Evolutionary conservation across 2,797 vertebrate genomes (phyloP).

Genomic region (Gobionotothen gibberifrons): DNA sequence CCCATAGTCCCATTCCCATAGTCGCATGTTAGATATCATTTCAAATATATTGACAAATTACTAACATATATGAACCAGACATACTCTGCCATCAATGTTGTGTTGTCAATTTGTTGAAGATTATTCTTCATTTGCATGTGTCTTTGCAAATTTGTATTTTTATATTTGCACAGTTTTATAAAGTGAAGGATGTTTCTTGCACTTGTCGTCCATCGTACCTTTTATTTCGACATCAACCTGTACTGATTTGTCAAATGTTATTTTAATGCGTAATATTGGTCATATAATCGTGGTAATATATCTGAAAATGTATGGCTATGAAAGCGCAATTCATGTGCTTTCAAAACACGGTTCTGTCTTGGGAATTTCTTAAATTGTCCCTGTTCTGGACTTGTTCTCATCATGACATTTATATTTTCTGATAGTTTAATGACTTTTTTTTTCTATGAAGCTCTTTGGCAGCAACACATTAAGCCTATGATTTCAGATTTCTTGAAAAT

Average conservation of each 20-base stretch:
- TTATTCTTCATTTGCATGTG: too few relatives aligned
- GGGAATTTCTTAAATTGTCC: neutral
- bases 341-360: neutral
- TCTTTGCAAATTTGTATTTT: too few relatives aligned
- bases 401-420: neutral
- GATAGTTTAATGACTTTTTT: neutral
- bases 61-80: too few relatives aligned
- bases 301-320: neutral
- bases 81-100: too few relatives aligned
- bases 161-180: neutral
- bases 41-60: too few relatives aligned
- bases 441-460: neutral
- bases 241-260: neutral
- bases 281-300: neutral
- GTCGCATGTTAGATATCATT: too few relatives aligned
- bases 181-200: neutral
- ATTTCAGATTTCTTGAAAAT: slow-evolving; percentile 4
- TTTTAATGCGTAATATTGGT: neutral
- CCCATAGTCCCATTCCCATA: neutral
- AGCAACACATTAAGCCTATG: neutral
- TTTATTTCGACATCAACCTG: slow-evolving; percentile 4
- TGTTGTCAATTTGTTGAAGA: too few relatives aligned
- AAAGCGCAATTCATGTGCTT: neutral
- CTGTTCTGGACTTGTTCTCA: neutral
- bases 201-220: slow-evolving; percentile 10